A percentile compares a stretch with the other conserved stretches of the same genome.
Evolutionary conservation across 2,797 vertebrate species (phyloP).

Genomic region (Sebastes elongatus): DNA sequence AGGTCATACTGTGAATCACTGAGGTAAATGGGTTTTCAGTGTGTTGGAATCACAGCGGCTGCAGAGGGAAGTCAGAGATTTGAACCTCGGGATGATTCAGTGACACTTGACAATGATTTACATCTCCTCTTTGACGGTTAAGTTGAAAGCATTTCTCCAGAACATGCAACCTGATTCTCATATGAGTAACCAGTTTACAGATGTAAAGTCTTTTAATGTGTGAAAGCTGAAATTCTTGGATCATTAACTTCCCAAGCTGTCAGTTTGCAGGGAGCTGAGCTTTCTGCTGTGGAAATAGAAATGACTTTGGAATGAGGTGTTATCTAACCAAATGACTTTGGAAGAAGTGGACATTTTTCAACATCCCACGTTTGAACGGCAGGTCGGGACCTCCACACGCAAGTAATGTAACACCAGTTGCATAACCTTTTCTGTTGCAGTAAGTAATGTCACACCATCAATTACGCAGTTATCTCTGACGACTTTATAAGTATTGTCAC

Average conservation of each 20-base stretch:
- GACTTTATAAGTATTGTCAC: neutral
- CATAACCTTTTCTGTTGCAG: slow-evolving; percentile 16
- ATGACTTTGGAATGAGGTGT: neutral
- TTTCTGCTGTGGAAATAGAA: neutral
- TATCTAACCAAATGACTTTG: neutral
- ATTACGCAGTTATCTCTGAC: slow-evolving; percentile 5
- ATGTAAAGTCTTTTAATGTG: neutral
- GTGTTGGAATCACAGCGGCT: slow-evolving; percentile 23
- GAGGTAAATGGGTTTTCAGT: slow-evolving; percentile 38
- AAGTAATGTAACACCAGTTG: neutral
- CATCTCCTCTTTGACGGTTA: neutral
- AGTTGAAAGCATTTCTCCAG: neutral
- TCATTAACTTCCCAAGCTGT: neutral
- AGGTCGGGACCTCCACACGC: neutral
- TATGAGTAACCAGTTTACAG: neutral
- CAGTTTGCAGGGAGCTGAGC: neutral
- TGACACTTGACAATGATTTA: neutral
- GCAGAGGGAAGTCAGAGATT: slow-evolving; percentile 6
- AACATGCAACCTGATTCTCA: neutral
- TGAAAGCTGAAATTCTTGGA: neutral
- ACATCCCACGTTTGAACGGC: neutral
- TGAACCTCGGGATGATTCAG: neutral
- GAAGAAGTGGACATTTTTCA: neutral
- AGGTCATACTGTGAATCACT: slow-evolving; percentile 34
- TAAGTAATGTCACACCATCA: slow-evolving; percentile 16